Evolutionary conservation across 2,113 vertebrate species (phyloP).

Genomic region (Terrapene triunguis): DNA sequence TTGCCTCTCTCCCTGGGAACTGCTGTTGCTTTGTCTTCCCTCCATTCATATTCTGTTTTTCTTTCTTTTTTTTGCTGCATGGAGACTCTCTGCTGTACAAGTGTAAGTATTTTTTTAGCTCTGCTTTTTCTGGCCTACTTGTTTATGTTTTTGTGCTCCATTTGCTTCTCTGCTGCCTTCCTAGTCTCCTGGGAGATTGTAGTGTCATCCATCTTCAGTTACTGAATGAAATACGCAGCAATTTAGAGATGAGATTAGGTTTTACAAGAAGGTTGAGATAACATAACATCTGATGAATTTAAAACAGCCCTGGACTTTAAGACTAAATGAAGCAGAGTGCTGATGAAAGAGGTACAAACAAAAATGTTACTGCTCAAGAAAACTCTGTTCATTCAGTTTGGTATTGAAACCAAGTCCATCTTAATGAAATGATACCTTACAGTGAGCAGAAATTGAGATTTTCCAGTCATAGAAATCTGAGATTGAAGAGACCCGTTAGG

Average conservation of each 20-base stretch:
- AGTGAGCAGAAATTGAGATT: background rate
- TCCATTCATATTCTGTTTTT: conserved; percentile 79
- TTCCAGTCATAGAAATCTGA: background rate
- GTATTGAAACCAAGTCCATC: background rate
- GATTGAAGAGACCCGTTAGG: background rate
- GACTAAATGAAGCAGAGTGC: conserved; percentile 6
- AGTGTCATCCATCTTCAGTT: conserved; percentile 57
- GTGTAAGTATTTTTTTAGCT: conserved; percentile 91
- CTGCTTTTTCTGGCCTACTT: conserved; percentile 74
- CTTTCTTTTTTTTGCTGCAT: conserved; percentile 86
- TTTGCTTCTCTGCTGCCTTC: conserved; percentile 73
- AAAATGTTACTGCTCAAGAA: background rate
- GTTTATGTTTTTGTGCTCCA: conserved; percentile 65
- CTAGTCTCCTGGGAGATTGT: conserved; percentile 63
- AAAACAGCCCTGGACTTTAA: conserved; percentile 32
- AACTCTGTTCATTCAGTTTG: background rate
- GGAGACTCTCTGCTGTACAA: conserved; percentile 99
- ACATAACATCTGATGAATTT: conserved; percentile 21
- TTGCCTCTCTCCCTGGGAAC: conserved; percentile 70
- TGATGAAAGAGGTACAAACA: background rate
- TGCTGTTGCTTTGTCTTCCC: conserved; percentile 81
- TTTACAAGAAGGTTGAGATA: conserved; percentile 54
- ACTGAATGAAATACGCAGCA: conserved; percentile 42
- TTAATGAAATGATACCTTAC: conserved; percentile 15
- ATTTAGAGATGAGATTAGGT: conserved; percentile 40